Evolutionary conservation across 2,888 invertebrate genomes (phyloP), one percentile per base, ranked within the genome.

Genomic region (Mechanitis mazaeus): DNA sequence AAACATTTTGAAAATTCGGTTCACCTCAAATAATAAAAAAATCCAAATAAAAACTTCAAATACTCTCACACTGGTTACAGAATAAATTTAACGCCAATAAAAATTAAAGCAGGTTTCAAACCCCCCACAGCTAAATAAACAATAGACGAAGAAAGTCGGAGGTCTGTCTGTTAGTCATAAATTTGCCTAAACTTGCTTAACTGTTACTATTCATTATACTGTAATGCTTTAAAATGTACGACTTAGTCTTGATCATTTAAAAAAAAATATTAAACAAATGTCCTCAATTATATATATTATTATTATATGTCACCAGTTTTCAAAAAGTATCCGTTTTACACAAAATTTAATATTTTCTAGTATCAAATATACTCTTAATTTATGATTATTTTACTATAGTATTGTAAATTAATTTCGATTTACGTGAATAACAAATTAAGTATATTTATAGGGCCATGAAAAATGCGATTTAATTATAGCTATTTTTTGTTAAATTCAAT

Each of bases 11-110:
- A 42, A 42, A 42, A 42, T 42, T 42, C 42, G 42, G 42, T 42
- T 42, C 31, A 50, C 50, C 28, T 11, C 28, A 50, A 31, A 28
- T 28, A 50, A 50, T 50, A 50, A 50, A n/a, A n/a, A 20, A 20
- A 0, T 20, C 20, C 20, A 20, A 20, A 5, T 5, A 31, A 31
- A 31, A 9, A 31, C 2, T 50, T 50, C 31, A 50, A 31, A 50
- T 50, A 31, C 31, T 50, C 50, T 50, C 50, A 50, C 50, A 50
- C 50, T n/a, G 50, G 31, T 31, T n/a, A 20, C 20, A 28, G 54
- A 54, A 54, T 54, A 46, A 35, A 54, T 59, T 59, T 54, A 45
- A 59, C 59, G 60, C 58, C 70, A 76, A 84, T 87, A 86, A 87
- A 65, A 63, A 65, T 65, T 60, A 65, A 65, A 60, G 60, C 63